Conservation (phyloP, 2,888 invertebrate genomes). For the Serripes groenlandicus region DNA sequence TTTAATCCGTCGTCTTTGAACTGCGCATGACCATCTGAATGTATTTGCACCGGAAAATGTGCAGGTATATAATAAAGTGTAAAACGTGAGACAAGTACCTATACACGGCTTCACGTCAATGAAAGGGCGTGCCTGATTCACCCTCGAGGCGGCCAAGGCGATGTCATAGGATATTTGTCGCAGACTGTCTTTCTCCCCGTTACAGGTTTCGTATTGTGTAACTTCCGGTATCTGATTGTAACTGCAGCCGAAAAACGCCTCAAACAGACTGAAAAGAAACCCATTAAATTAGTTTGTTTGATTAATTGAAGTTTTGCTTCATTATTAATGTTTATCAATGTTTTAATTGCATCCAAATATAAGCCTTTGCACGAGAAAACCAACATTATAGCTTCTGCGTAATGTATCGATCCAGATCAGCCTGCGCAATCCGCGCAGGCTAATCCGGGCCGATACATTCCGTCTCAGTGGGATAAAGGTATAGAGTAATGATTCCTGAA, state of each 20-base stretch:
- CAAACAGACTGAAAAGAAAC: slow-evolving; percentile 43
- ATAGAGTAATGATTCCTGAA: too few species aligned
- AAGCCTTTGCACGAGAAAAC: background rate
- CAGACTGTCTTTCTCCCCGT: slow-evolving; percentile 19
- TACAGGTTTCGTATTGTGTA: slow-evolving; percentile 29
- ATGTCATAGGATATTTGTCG: slow-evolving; percentile 40
- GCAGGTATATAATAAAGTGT: too few species aligned
- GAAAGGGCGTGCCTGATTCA: slow-evolving; percentile 14
- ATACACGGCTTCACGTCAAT: slow-evolving; percentile 34
- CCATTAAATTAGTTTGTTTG: too few species aligned
- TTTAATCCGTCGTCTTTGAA: too few species aligned
- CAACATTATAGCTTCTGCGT: background rate
- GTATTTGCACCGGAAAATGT: too few species aligned
- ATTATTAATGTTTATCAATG: too few species aligned
- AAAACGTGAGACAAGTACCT: too few species aligned
- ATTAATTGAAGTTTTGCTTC: too few species aligned
- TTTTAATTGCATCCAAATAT: too few species aligned
- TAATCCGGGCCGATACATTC: background rate
- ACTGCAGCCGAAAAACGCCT: slow-evolving; percentile 55
- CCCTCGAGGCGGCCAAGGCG: slow-evolving; percentile 21
- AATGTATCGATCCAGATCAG: background rate
- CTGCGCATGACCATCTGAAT: too few species aligned
- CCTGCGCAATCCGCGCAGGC: background rate
- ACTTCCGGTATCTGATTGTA: slow-evolving; percentile 32
- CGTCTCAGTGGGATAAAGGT: too few species aligned